Base-by-base conservation (phyloP, 2,888 invertebrate species). In the Oithona nana region DNA sequence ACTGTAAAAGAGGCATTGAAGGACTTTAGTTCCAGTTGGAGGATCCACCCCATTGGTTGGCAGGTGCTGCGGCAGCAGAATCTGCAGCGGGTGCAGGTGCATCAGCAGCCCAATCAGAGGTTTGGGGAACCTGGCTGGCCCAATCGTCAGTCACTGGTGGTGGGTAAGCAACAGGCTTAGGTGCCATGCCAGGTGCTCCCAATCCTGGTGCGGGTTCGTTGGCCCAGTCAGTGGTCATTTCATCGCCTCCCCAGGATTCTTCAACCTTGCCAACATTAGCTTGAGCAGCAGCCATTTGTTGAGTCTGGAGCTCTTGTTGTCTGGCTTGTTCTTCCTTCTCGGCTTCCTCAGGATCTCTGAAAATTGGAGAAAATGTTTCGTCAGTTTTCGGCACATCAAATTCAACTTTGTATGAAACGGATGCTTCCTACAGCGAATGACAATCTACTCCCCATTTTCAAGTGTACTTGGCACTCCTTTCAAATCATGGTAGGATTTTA, bases 321-420 rank as follows among this genome's bases (percentile, higher is more conserved):
- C 63, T 31, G 8, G 61, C 60, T 51, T 61, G 63, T 16, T 65
- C 63, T n/a, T 94, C 93, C 77, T 94, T 94, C 73, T 94, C 93
- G 68, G 87, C 88, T 78, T 97, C 97, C 77, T 97, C 95, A 62
- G 97, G 94, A 75, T 98, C 97, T n/a, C n/a, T n/a, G n/a, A 22
- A 54, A 24, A 54, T 16, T 3, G 3, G 26, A 54, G 16, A 39
- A 51, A 54, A 54, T 54, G 54, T 54, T 3, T 20, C 54, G 16
- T 24, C 20, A 24, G 26, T 54, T 54, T 54, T 24, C 54, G 54
- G 54, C 54, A 54, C 54, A 54, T 54, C 26, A 20, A 20, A 54
- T 54, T 24, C 4, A 24, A 16, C 16, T 54, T 16, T 16, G 39
- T 6, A n/a, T n/a, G n/a, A n/a, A n/a, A n/a, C 20, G 3, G 22